Conservation (phyloP, 2,113 vertebrate genomes). For the Anoplopoma fimbria region DNA sequence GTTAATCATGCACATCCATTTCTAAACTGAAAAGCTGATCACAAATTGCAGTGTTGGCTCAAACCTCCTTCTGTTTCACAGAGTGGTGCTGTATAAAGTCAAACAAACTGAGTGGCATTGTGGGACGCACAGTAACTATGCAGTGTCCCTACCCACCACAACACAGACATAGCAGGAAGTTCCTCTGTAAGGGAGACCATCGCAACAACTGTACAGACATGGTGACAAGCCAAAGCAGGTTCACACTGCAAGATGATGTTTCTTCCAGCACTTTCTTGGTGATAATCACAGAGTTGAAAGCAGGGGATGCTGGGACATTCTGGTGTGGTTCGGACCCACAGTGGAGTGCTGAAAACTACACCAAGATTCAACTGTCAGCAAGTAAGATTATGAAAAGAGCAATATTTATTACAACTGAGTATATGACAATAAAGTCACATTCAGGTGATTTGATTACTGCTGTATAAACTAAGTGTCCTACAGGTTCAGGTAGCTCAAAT, state of each 20-base stretch:
- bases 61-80: conserved; percentile 17
- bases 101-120: not conserved
- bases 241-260: not conserved
- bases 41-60: not conserved
- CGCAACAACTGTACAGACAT: conserved; percentile 19
- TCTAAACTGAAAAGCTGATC: not conserved
- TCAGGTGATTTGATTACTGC: not conserved
- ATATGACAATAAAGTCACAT: not conserved
- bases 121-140: conserved; percentile 11
- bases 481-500: not conserved
- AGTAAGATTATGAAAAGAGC: conserved; percentile 26
- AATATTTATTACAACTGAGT: not conserved
- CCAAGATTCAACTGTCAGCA: conserved; percentile 46
- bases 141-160: conserved; percentile 48
- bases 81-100: conserved; percentile 57
- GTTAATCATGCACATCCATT: not conserved
- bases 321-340: conserved; percentile 63
- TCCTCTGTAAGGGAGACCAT: conserved; percentile 58
- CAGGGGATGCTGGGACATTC: conserved; percentile 54
- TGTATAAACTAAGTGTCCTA: not conserved
- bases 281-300: conserved; percentile 9
- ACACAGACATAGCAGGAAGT: conserved; percentile 47
- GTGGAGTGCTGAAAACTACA: conserved; percentile 41
- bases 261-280: conserved; percentile 43
- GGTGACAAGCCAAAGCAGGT: not conserved